Evolutionary conservation across 2,113 vertebrate species (phyloP).

Genomic region (Leucosticte australis): DNA sequence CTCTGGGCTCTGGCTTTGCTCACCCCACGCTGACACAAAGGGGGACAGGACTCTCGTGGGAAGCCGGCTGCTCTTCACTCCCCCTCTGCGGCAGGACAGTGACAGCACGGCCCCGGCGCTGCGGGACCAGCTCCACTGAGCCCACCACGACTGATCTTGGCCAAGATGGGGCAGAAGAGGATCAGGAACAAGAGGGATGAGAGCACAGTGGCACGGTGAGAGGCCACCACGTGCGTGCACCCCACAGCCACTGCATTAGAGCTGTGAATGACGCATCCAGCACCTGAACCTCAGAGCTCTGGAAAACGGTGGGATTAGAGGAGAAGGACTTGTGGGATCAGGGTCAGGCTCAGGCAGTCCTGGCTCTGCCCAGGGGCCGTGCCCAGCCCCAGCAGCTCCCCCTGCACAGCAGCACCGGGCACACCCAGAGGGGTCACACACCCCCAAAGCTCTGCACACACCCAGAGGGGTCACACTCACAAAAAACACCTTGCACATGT

Average conservation of each 20-base stretch:
- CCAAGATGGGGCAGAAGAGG: fast-evolving
- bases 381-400: background rate
- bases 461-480: background rate
- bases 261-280: background rate
- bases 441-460: background rate
- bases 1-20: background rate
- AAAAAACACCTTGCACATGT: background rate
- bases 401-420: fast-evolving
- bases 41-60: fast-evolving
- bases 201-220: fast-evolving
- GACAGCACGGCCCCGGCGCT: fast-evolving
- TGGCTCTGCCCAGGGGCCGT: fast-evolving
- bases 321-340: fast-evolving
- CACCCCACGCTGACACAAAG: fast-evolving
- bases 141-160: fast-evolving
- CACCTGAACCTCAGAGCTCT: background rate
- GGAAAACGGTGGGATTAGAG: fast-evolving
- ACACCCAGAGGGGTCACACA: fast-evolving
- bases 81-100: fast-evolving
- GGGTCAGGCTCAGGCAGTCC: fast-evolving
- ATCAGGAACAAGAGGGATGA: background rate
- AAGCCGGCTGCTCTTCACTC: fast-evolving
- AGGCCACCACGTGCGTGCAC: fast-evolving
- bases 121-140: fast-evolving
- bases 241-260: fast-evolving